phyloP scores from a whole-genome alignment of 1,140 invertebrate species.

The Drosophila nikananu region DNA sequence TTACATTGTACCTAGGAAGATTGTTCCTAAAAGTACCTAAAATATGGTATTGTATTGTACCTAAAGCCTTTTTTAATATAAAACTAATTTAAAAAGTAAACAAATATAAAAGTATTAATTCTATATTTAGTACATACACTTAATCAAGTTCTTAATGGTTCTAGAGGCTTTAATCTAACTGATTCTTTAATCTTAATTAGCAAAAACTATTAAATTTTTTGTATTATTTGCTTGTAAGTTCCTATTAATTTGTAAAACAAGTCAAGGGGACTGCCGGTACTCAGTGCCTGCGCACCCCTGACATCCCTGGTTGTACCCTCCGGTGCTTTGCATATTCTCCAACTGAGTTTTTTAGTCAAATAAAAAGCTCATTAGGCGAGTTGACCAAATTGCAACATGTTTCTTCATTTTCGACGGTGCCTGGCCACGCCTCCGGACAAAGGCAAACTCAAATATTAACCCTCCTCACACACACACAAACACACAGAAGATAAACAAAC shows the following conservation, averaged over 20 bases:
- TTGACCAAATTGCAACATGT: slow-evolving; percentile 74
- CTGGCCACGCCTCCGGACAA: slow-evolving; percentile 32
- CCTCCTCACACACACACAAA: background rate
- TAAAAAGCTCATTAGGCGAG: slow-evolving; percentile 78
- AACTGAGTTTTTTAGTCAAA: slow-evolving; percentile 53
- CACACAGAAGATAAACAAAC: slow-evolving; percentile 30
- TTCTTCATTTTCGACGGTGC: slow-evolving; percentile 27
- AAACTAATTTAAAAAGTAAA: too few relatives aligned
- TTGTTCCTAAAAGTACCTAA: too few relatives aligned
- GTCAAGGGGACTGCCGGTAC: background rate
- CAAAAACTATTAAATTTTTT: background rate
- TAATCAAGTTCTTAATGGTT: background rate
- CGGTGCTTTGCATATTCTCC: slow-evolving; percentile 17
- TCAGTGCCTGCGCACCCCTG: background rate
- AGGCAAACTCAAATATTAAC: slow-evolving; percentile 52
- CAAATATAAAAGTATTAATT: too few relatives aligned
- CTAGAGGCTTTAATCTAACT: background rate
- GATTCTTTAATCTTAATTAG: too few relatives aligned
- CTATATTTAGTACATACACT: background rate
- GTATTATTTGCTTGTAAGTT: too few relatives aligned
- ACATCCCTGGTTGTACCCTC: background rate
- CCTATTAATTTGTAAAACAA: background rate
- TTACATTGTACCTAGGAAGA: too few relatives aligned
- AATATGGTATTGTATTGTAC: too few relatives aligned
- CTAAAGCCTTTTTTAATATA: too few relatives aligned